Percentiles rank a stretch among this genome's conserved stretches.
Evolutionary conservation across 2,888 invertebrate species (phyloP).

Genomic region (Glaucopsyche alexis): DNA sequence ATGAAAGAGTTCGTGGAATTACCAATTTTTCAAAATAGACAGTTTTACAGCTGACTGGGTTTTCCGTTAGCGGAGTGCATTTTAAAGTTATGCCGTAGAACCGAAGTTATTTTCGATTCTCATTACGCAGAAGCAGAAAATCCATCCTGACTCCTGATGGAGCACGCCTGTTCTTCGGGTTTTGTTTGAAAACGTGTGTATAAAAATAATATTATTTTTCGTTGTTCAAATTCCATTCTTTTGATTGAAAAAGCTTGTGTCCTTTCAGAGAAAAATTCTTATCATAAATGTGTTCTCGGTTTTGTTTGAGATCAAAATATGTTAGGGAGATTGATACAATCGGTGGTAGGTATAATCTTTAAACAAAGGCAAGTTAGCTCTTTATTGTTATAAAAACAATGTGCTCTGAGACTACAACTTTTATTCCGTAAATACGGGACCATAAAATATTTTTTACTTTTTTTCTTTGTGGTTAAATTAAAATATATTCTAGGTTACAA

Average conservation of each 20-base stretch:
- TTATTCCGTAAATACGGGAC: no score
- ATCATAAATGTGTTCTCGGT: not conserved
- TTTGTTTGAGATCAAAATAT: not conserved
- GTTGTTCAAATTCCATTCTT: conserved; percentile 12
- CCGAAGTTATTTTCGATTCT: conserved; percentile 37
- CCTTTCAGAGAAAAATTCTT: not conserved
- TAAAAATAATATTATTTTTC: conserved; percentile 9
- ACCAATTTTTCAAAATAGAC: conserved; percentile 31
- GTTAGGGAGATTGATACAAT: not conserved
- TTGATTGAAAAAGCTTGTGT: not conserved
- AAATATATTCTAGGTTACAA: no score
- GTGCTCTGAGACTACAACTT: no score
- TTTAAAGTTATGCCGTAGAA: conserved; percentile 37
- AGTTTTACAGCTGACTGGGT: conserved; percentile 28
- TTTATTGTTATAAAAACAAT: no score
- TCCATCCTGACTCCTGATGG: conserved; percentile 34
- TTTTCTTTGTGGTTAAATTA: no score
- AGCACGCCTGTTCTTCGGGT: conserved; percentile 24
- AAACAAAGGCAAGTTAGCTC: no score
- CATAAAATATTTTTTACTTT: no score
- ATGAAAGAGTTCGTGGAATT: conserved; percentile 36
- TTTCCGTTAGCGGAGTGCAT: conserved; percentile 31
- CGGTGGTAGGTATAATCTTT: no score
- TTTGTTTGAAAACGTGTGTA: conserved; percentile 23
- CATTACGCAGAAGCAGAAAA: conserved; percentile 38